Conservation (phyloP, 2,113 vertebrate species). For the Pseudolaguvia tuberculata region DNA sequence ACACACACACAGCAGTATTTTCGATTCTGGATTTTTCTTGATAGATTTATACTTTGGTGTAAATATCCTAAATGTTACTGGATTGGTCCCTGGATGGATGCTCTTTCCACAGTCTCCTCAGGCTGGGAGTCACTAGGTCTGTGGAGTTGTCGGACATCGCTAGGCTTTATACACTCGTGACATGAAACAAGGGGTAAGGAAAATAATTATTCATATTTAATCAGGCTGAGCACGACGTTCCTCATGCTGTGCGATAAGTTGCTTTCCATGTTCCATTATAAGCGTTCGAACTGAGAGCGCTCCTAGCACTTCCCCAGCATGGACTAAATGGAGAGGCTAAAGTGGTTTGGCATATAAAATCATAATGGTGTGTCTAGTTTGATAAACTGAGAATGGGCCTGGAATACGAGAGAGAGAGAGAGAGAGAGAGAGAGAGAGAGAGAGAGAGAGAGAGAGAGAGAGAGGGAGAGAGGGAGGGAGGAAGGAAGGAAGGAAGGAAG, state of each 20-base stretch:
- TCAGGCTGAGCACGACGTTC: constrained; percentile 63
- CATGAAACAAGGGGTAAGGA: constrained; percentile 52
- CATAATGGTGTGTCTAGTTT: constrained; percentile 73
- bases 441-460: too few species aligned
- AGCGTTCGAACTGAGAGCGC: constrained; percentile 71
- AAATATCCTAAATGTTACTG: constrained; percentile 36
- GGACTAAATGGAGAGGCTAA: constrained; percentile 72
- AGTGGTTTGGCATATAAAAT: constrained; percentile 77
- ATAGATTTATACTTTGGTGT: constrained; percentile 21
- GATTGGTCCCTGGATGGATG: background rate
- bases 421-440: background rate
- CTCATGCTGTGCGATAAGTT: constrained; percentile 66
- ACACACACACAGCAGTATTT: background rate
- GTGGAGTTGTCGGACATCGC: constrained; percentile 68
- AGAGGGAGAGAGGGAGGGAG: constrained; percentile 11
- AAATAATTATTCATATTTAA: constrained; percentile 78
- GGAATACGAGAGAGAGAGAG: constrained; percentile 51
- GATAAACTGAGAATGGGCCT: constrained; percentile 65
- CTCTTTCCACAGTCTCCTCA: too few species aligned
- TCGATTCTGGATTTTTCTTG: constrained; percentile 17
- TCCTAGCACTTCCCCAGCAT: constrained; percentile 54
- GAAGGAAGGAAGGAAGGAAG: background rate
- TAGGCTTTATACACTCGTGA: constrained; percentile 67
- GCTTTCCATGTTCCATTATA: constrained; percentile 77
- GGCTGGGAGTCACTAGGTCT: too few species aligned